Base-by-base conservation (phyloP, 37 sponge, comb jelly and placozoan species). In the Corticium candelabrum region DNA sequence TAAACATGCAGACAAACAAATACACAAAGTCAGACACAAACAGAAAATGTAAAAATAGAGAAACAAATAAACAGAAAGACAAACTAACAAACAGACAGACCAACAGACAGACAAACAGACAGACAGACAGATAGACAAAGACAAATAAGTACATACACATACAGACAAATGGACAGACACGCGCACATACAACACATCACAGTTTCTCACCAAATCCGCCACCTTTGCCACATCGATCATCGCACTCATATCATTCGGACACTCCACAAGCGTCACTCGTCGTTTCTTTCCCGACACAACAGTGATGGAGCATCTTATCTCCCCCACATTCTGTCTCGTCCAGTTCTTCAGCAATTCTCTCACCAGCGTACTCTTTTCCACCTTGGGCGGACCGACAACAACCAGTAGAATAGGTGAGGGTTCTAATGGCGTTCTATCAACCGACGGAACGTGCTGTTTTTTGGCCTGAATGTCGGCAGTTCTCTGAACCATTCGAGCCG, bases 161-260 rank as follows among this genome's bases (percentile, higher is more conserved):
- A n/a, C n/a, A n/a, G n/a, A n/a, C n/a, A n/a, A n/a, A n/a, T n/a
- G n/a, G n/a, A n/a, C n/a, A n/a, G n/a, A n/a, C n/a, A n/a, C n/a
- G n/a, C n/a, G n/a, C n/a, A n/a, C n/a, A n/a, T n/a, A n/a, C n/a
- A n/a, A n/a, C n/a, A n/a, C n/a, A n/a, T n/a, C n/a, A n/a, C n/a
- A n/a, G n/a, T n/a, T n/a, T 50, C 89, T 81, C 77, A 92, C 94
- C 68, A 97, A 41, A 77, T 97, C 99, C 21, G 92, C 94, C 3
- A 87, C 83, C 68, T 97, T 97, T 39, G 94, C 99, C 5, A 94
- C 80, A 56, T 97, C 99, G 3, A 97, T 89, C 99, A 97, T 97
- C 0, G 88, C 80, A 80, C 87, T 90, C 75, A 97, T 77, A 71
- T 97, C 99, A 86, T 89, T 94, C 15, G 81, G 84, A 86, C 94